These are phyloP conservation scores for Antheraea assamensis DNA, from an alignment of 2,888 invertebrate species.

Conservation along the genomic window DNA sequence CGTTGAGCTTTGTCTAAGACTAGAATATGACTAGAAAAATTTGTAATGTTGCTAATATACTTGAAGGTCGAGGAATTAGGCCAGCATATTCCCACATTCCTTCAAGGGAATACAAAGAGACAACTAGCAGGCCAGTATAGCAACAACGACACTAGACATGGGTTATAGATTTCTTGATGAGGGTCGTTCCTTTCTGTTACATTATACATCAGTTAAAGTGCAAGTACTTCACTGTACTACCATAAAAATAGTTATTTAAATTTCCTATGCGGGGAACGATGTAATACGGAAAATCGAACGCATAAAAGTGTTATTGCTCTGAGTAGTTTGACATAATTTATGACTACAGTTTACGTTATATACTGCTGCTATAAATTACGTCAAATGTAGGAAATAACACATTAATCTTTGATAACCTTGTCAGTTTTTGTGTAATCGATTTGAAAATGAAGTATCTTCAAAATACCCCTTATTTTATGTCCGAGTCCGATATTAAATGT, in stretches of 20 bases:
- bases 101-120: neutral
- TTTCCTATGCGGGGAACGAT: neutral
- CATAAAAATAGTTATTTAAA: neutral
- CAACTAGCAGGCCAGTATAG: neutral
- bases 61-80: no score
- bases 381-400: conserved; percentile 12
- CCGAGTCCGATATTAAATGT: neutral
- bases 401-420: conserved; percentile 1
- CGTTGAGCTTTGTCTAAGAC: no score
- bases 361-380: neutral
- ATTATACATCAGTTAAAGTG: neutral
- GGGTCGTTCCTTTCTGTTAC: neutral
- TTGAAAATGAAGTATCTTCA: neutral
- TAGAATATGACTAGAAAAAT: no score
- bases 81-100: no score
- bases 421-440: neutral
- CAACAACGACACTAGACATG: neutral
- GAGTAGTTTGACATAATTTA: conserved; percentile 2
- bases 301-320: neutral
- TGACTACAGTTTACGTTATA: neutral
- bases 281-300: neutral
- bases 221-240: neutral
- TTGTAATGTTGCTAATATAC: no score
- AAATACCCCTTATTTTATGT: neutral
- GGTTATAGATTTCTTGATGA: neutral